Evolutionary conservation across 2,797 vertebrate genomes (phyloP), one percentile per base, ranked within the genome.

Genomic region (Brachyrhaphis roseni): DNA sequence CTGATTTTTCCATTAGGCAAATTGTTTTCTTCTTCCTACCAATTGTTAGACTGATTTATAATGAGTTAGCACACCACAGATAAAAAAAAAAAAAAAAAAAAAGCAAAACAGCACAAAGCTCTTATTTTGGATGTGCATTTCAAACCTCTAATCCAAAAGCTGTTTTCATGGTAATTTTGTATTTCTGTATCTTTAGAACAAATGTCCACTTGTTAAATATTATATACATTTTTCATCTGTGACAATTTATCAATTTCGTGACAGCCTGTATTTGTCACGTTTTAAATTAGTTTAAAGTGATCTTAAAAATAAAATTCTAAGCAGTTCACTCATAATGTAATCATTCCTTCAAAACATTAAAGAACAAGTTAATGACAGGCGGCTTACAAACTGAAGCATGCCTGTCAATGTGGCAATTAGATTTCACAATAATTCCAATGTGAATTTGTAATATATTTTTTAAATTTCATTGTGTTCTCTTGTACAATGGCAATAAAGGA

Each of bases 1-100:
- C 81, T 72, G 86, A 91, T 88, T 90, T 91, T 92, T 85, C 89
- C 92, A 95, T 95, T 93, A 94, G 88, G 84, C 81, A 92, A 93
- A 95, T 94, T 92, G 90, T 90, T 95, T 91, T 90, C 78, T 83
- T 78, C 72, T 76, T 72, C 72, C 68, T 55, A 26, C 73, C 36
- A 57, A 43, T n/a, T 71, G 75, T 36, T 84, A 84, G 79, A 82
- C 81, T 78, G 82, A 73, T 90, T 87, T 77, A 82, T 80, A 68
- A 78, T 81, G 68, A 55, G 72, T 64, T 78, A 81, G 82, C 13
- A 46, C 45, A 1, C 41, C 66, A 71, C 64, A 83, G 62, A 76
- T 74, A 81, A 82, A 85, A 85, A 74, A 75, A 74, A 31, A 85
- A 74, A 75, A 74, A 31, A 12, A n/a, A n/a, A 28, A n/a, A 55